Base-by-base conservation (phyloP, 1,140 invertebrate species). In the Choristoneura fumiferana region DNA sequence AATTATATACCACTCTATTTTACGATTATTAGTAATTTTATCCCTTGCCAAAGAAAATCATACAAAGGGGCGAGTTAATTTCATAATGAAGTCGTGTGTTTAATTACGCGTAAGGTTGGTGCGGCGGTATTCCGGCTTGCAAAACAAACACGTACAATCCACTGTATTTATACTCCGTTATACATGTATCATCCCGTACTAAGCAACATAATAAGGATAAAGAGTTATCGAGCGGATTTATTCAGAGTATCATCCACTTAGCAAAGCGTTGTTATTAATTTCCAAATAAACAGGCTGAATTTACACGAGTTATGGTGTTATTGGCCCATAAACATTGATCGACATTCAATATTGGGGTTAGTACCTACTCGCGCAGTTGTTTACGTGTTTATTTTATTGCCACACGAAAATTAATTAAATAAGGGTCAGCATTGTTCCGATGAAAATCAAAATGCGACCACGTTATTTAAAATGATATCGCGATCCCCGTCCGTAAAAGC, bases 341-440 rank as follows among this genome's bases (percentile, higher is more conserved):
- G 22, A 29, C 22, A 29, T 14, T 49, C n/a, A 29, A 49, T 49
- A 49, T 49, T 12, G 18, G 18, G 40, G 40, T 29, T 22, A 49
- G n/a, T 6, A 49, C n/a, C n/a, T n/a, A n/a, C 10, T 10, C 3
- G 12, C n/a, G 12, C 43, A 49, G 43, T 49, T 22, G 43, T 49
- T 49, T 13, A 49, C 10, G 18, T 49, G 18, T 29, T 29, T 33
- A 49, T 49, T 49, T 33, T 49, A 45, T 22, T 22, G 40, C 18
- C 10, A 29, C 0, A 3, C 43, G 3, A 33, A 14, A 8, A 18
- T 18, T 29, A 12, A 49, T 49, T 49, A 49, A 49, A 49, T 49
- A 29, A 49, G 12, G 6, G 43, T 49, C n/a, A 37, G 22, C 22
- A 49, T 49, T 49, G 5, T 13, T 33, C 10, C 12, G 6, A 29